Base-by-base conservation (phyloP, 2,113 vertebrate genomes). In the Corythornis cristatus region DNA sequence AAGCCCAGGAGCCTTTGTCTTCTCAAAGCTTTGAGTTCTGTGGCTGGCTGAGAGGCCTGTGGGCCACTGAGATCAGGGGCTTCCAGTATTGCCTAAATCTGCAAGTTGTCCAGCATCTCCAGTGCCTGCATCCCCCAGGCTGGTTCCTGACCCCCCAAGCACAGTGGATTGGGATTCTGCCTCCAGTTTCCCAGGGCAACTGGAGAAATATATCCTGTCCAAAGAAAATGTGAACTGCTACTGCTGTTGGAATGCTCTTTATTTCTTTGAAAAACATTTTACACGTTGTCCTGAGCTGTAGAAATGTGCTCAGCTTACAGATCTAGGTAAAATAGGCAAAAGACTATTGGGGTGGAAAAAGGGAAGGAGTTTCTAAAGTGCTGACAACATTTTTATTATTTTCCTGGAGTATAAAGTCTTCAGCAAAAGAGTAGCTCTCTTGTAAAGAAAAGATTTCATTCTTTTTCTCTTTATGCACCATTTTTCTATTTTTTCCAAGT, bases 401-500 rank as follows among this genome's bases (percentile, higher is more conserved):
- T 22, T 35, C 45, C 66, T 51, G 19, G 89, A 90, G 42, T 76
- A 89, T 73, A 94, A 89, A 48, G 62, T 72, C 70, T 92, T 40
- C 51, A 80, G 81, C 73, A 89, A 61, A 91, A 85, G 26, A 85
- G 50, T 73, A 74, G 57, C 79, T 77, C 28, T 62, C 62, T 61
- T 72, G 71, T 75, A 93, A 87, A 90, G 50, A 93, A 90, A 90
- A 72, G 37, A 53, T 54, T 89, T 78, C 7, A n/a, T 60, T 77
- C 31, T 62, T 65, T n/a, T 86, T 78, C 15, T 79, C 35, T 86
- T 76, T 70, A 75, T 74, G 57, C 57, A 88, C 21, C 12, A 72
- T 93, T 94, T 90, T 16, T 87, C 29, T 93, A 77, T 93, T 96
- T 94, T 92, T 92, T 54, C 84, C 91, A 96, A 35, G 64, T 94